phyloP scores from a whole-genome alignment of 2,797 vertebrate genomes.

The Darevskia nairensis region DNA sequence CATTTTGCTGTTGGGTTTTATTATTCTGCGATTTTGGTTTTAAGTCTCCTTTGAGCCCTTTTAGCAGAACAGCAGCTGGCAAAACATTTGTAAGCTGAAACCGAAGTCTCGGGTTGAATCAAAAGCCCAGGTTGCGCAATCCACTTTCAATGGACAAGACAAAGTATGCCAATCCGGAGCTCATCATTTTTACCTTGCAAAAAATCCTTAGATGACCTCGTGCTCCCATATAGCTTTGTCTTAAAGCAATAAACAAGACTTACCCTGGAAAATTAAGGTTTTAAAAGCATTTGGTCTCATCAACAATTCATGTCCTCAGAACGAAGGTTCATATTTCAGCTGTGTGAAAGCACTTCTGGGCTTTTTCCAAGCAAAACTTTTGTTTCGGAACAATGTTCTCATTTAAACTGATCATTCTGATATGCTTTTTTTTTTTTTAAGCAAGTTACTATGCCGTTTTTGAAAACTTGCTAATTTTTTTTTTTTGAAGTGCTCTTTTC shows the following conservation, averaged over 20 bases:
- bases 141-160: not conserved
- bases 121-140: not conserved
- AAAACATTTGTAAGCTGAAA: not conserved
- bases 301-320: conserved; percentile 65
- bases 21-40: not conserved
- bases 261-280: conserved; percentile 37
- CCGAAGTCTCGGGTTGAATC: no score
- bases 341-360: conserved; percentile 36
- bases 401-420: conserved; percentile 52
- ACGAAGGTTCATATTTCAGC: conserved; percentile 52
- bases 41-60: not conserved
- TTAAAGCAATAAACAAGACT: conserved; percentile 4
- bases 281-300: conserved; percentile 47
- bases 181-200: conserved; percentile 13
- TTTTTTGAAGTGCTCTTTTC: not conserved
- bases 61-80: not conserved
- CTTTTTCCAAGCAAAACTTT: conserved; percentile 55
- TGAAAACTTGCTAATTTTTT: conserved; percentile 1
- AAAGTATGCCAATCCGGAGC: not conserved
- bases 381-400: conserved; percentile 51
- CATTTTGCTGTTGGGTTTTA: not conserved
- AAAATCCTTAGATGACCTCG: not conserved
- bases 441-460: conserved; percentile 16
- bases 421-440: conserved; percentile 28
- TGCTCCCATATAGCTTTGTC: not conserved